Evolutionary conservation across 2,888 invertebrate species (phyloP).

Genomic region (Sminthurinus aureus): DNA sequence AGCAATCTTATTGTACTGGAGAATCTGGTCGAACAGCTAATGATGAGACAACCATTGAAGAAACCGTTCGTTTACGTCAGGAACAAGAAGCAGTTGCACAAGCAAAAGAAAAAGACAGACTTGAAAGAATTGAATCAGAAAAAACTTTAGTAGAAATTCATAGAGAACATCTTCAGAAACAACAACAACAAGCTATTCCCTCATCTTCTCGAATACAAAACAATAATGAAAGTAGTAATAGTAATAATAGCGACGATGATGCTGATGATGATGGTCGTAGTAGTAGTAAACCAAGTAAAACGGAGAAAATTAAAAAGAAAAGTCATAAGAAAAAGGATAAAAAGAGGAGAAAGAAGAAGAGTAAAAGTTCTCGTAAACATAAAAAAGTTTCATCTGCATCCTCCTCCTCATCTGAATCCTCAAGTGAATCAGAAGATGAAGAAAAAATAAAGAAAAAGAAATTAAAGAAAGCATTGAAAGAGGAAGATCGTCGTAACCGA

Average conservation of each 20-base stretch:
- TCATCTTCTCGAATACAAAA: neutral
- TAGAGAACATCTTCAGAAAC: slow-evolving; percentile 60
- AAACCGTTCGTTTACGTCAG: slow-evolving; percentile 40
- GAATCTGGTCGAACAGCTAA: slow-evolving; percentile 69
- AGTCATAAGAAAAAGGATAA: slow-evolving; percentile 59
- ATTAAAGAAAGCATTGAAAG: slow-evolving; percentile 68
- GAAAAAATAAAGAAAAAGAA: slow-evolving; percentile 52
- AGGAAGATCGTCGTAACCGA: slow-evolving; percentile 71
- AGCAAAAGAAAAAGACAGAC: slow-evolving; percentile 44
- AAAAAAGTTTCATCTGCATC: slow-evolving; percentile 43
- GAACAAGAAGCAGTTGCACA: slow-evolving; percentile 46
- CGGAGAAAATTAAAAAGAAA: slow-evolving; percentile 55
- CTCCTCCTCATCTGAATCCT: slow-evolving; percentile 49
- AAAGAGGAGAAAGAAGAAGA: slow-evolving; percentile 48
- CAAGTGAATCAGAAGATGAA: slow-evolving; percentile 63
- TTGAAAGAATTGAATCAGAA: slow-evolving; percentile 30
- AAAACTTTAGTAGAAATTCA: slow-evolving; percentile 60
- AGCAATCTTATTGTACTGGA: slow-evolving; percentile 88
- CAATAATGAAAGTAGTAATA: slow-evolving; percentile 21
- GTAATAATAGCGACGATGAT: neutral
- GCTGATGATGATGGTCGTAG: neutral
- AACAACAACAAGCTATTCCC: slow-evolving; percentile 62
- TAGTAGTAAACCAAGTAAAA: slow-evolving; percentile 40
- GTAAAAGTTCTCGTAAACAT: slow-evolving; percentile 22
- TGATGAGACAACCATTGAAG: slow-evolving; percentile 47